Evolutionary conservation across 92 coral and sea anemone species (phyloP), one percentile per base, ranked within the genome.

Genomic region (Zoanthus sociatus): DNA sequence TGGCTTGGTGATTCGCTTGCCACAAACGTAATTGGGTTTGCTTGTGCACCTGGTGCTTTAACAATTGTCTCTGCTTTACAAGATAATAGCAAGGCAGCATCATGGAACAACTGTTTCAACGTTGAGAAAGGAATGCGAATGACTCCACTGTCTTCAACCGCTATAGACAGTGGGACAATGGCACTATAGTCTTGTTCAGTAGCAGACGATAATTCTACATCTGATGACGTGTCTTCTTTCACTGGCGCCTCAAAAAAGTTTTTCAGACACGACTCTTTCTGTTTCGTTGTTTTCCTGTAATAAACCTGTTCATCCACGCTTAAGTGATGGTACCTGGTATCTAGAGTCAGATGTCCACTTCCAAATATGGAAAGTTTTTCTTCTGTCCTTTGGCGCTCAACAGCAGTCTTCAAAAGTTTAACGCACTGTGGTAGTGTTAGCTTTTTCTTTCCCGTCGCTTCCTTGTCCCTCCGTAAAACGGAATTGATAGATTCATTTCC

Each of bases 401-500:
- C 90, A 26, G 67, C 82, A 3, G 54, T 54, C 64, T 58, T 58
- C 64, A 58, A 58, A 58, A 58, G 20, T 58, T 75, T 58, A 8
- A 54, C 16, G n/a, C 61, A 90, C 69, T 86, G 87, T 45, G 88
- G 90, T 30, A 90, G 76, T 26, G 88, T 15, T 13, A 87, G 71
- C 88, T 68, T 32, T 61, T 78, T 79, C 58, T 87, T 81, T 42
- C 86, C 69, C 7, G 77, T 45, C 3, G 67, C 63, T 26, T 60
- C 74, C 18, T 88, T 88, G 31, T 88, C 87, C 66, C 87, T 51
- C 47, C 77, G 71, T 2, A 78, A 75, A 51, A 88, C 89, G 45
- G 91, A 88, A 73, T 88, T 88, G 89, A 88, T 91, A 68, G 89
- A 91, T 21, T 88, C 86, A 54, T 83, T 88, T 48, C 84, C 86